A percentile compares a stretch with the other conserved stretches of the same genome.
These are phyloP conservation scores for Drosophila repletoides DNA, from an alignment of 1,140 invertebrate genomes.

Conservation along the genomic window DNA sequence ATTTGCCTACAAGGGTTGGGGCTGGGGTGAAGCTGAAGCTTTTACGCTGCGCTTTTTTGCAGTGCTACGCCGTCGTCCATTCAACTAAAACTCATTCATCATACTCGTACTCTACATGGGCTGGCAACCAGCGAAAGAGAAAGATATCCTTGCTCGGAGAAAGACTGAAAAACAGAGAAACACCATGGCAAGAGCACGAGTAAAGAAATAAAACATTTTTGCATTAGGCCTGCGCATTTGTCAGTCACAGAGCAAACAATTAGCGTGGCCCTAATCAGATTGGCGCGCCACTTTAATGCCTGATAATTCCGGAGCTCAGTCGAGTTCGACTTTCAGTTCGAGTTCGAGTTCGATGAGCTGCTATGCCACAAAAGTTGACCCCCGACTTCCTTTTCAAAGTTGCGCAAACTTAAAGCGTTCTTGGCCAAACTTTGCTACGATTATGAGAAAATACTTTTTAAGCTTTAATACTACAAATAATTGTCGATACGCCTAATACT, in stretches of 20 bases:
- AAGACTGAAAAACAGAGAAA: neutral
- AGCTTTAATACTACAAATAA: no score
- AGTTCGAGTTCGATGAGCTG: neutral
- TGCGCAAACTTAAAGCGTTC: constrained; percentile 52
- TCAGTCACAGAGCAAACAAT: constrained; percentile 56
- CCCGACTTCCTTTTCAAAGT: constrained; percentile 17
- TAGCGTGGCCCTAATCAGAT: constrained; percentile 68
- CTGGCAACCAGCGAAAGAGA: constrained; percentile 9
- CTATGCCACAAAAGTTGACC: constrained; percentile 36
- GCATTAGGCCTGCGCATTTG: constrained; percentile 47
- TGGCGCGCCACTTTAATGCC: constrained; percentile 43
- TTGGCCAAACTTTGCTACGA: constrained; percentile 19
- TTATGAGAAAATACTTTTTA: no score
- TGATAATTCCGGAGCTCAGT: constrained; percentile 22
- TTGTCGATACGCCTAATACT: constrained; percentile 34
- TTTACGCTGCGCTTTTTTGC: constrained; percentile 42
- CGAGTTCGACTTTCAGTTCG: no score
- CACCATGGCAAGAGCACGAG: neutral
- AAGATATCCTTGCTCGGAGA: constrained; percentile 3
- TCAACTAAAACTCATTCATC: constrained; percentile 66
- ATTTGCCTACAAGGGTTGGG: constrained; percentile 41
- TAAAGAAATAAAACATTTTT: constrained; percentile 39
- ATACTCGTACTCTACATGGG: constrained; percentile 26
- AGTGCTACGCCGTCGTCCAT: constrained; percentile 37
- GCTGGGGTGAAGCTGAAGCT: constrained; percentile 23